Evolutionary conservation across 2,113 vertebrate species (phyloP), one percentile per base, ranked within the genome.

Genomic region (Antennarius striatus): DNA sequence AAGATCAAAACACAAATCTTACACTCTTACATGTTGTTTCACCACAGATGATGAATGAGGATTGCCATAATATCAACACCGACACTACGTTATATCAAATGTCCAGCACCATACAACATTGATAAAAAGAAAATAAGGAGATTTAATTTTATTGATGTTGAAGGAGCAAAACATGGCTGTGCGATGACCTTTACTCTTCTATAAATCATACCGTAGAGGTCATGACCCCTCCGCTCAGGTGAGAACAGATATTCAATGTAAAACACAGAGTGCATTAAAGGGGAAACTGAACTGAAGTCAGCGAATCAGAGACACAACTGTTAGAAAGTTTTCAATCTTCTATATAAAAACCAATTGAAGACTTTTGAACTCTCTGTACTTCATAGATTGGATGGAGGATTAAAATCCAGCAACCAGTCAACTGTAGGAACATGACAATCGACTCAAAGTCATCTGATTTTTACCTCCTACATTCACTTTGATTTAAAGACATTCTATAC

Each of bases 1-100:
- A 55, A 54, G 52, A 81, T 62, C 56, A 65, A 17, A 52, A 22
- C 4, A 50, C 36, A 67, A 14, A 36, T 36, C 32, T 36, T 36
- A 7, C 32, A 36, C 32, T 36, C 32, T 36, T 7, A 36, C 32
- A 36, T 54, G 61, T 30, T 50, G 49, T 55, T 52, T 65, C 45
- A 48, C 30, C 56, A 47, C 54, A 56, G 54, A 49, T 56, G 42
- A 36, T 55, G 45, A 17, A 36, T 62, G 63, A 61, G 47, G 52
- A 12, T 16, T 36, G n/a, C 10, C 30, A 47, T 16, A 52, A 54
- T 66, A 65, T n/a, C 17, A 58, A 61, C 10, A 12, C n/a, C 47
- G 13, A 29, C 36, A 58, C 46, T 32, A n/a, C 28, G 32, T 17
- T 50, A 56, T 30, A 62, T 46, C 9, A 12, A 61, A 56, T 30